Conservation (phyloP, 2,888 invertebrate genomes). For the Neoitamus cyanurus region DNA sequence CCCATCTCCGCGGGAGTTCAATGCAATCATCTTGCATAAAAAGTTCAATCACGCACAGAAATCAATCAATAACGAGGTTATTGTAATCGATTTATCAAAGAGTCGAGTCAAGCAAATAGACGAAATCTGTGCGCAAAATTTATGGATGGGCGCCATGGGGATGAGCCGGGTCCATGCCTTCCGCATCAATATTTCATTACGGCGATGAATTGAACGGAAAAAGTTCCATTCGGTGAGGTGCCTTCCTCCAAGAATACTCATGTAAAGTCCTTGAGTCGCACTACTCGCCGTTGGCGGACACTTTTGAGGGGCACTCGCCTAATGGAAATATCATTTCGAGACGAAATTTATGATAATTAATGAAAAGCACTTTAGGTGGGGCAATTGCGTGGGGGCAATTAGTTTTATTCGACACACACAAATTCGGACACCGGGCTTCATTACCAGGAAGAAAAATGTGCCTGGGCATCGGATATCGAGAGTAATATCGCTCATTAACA, state of each 20-base stretch:
- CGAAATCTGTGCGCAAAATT: constrained; percentile 42
- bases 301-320: background rate
- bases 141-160: background rate
- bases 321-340: background rate
- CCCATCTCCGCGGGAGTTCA: constrained; percentile 12
- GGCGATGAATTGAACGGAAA: background rate
- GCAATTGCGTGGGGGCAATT: constrained; percentile 11
- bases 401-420: constrained; percentile 12
- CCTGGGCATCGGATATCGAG: background rate
- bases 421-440: constrained; percentile 4
- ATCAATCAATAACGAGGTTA: constrained; percentile 44
- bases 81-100: constrained; percentile 45
- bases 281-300: background rate
- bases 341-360: background rate
- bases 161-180: constrained; percentile 8
- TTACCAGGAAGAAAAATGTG: background rate
- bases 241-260: background rate
- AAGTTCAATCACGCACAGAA: constrained; percentile 42
- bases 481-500: constrained; percentile 20
- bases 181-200: constrained; percentile 32
- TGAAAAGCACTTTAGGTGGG: background rate
- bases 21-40: constrained; percentile 36
- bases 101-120: constrained; percentile 34
- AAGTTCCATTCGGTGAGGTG: background rate
- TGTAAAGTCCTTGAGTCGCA: background rate